Conservation (phyloP, 2,888 invertebrate genomes). For the Amblyteles armatorius region DNA sequence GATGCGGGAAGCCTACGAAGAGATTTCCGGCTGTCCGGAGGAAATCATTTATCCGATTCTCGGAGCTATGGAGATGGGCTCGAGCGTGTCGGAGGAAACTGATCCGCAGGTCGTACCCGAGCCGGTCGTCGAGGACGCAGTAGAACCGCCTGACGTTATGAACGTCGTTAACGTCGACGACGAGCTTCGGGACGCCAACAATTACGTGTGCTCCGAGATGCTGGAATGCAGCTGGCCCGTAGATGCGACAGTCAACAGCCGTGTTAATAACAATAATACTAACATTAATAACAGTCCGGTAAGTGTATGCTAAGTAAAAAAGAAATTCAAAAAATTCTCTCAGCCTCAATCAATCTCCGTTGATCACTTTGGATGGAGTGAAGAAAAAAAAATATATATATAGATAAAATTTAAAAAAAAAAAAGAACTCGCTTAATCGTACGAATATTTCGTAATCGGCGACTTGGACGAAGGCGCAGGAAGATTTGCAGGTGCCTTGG, state of each 20-base stretch:
- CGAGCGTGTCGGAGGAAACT: conserved; percentile 76
- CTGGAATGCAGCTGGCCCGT: conserved; percentile 82
- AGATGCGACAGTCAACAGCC: conserved; percentile 79
- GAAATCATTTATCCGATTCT: conserved; percentile 83
- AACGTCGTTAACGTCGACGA: conserved; percentile 85
- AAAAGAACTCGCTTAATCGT: conserved; percentile 21
- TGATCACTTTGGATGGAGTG: background rate
- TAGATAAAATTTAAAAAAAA: conserved; percentile 14
- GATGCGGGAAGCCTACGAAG: conserved; percentile 83
- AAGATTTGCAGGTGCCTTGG: conserved; percentile 87
- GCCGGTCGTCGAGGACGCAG: conserved; percentile 58
- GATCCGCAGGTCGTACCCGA: conserved; percentile 73
- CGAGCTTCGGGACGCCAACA: conserved; percentile 91
- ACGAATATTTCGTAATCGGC: conserved; percentile 47
- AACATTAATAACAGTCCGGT: conserved; percentile 67
- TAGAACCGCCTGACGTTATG: conserved; percentile 75
- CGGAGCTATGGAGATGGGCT: conserved; percentile 81
- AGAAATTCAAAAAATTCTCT: conserved; percentile 20
- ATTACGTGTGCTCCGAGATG: conserved; percentile 88
- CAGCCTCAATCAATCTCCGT: background rate
- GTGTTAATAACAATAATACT: conserved; percentile 76
- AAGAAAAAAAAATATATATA: background rate
- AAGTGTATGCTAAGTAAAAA: conserved; percentile 45
- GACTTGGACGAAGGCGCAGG: conserved; percentile 83
- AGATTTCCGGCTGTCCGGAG: conserved; percentile 82